These are phyloP conservation scores for Tachyglossus aculeatus DNA, from an alignment of 2,797 vertebrate species.

Conservation along the genomic window DNA sequence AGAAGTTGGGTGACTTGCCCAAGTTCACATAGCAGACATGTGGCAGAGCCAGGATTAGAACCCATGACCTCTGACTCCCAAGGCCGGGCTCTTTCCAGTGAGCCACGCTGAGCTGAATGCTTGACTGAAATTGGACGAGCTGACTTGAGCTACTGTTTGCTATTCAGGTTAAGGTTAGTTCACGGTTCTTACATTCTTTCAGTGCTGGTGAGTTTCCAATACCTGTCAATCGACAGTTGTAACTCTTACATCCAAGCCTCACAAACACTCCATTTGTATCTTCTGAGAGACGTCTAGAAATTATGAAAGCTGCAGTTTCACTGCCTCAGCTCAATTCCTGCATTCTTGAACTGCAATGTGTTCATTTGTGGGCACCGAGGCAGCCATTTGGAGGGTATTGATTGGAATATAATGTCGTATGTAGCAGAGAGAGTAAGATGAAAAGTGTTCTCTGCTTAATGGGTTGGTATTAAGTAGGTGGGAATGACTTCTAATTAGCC, in stretches of 20 bases:
- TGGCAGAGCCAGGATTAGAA: too few relatives aligned
- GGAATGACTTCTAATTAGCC: constrained; percentile 92
- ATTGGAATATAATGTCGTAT: constrained; percentile 89
- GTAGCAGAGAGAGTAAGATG: constrained; percentile 82
- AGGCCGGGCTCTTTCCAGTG: too few relatives aligned
- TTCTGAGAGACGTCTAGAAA: constrained; percentile 66
- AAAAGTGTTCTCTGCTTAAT: constrained; percentile 91
- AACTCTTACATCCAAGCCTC: constrained; percentile 74
- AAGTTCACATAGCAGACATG: too few relatives aligned
- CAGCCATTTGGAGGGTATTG: constrained; percentile 88
- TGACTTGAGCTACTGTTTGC: constrained; percentile 21
- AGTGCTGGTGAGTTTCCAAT: constrained; percentile 58
- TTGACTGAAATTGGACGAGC: too few relatives aligned
- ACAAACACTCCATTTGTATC: constrained; percentile 62
- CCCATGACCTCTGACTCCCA: too few relatives aligned
- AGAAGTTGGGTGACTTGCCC: too few relatives aligned
- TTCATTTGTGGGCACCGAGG: constrained; percentile 84
- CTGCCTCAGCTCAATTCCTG: constrained; percentile 86
- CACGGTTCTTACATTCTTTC: constrained; percentile 28
- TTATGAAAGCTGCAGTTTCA: constrained; percentile 60
- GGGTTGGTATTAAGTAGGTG: constrained; percentile 92
- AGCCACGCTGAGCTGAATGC: too few relatives aligned
- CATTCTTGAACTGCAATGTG: constrained; percentile 85
- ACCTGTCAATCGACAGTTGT: constrained; percentile 72
- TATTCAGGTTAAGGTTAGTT: constrained; percentile 24